phyloP scores from a whole-genome alignment of 1,140 invertebrate genomes.

The Drosophila bifasciata region DNA sequence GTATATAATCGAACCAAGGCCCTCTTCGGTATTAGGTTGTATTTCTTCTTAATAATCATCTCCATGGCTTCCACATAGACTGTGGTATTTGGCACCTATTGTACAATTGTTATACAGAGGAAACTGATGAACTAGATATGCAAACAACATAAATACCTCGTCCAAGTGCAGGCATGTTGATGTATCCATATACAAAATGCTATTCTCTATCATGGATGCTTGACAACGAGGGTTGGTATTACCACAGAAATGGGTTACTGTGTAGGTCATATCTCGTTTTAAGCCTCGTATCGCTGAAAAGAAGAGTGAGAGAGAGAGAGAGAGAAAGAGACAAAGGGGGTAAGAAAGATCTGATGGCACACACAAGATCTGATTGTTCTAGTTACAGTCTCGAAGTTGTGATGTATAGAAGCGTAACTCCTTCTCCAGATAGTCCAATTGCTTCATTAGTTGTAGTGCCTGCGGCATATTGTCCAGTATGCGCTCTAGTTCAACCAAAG shows the following conservation, averaged over 20 bases:
- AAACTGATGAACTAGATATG: neutral
- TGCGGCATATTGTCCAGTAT: slow-evolving; percentile 88
- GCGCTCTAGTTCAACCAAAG: slow-evolving; percentile 89
- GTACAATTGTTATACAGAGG: no score
- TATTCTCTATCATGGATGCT: slow-evolving; percentile 86
- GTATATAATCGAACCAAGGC: slow-evolving; percentile 14
- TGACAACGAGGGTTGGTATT: slow-evolving; percentile 32
- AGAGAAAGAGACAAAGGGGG: no score
- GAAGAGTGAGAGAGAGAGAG: no score
- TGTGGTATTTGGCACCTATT: slow-evolving; percentile 46
- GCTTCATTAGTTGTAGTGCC: slow-evolving; percentile 86
- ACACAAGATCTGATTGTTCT: slow-evolving; percentile 77
- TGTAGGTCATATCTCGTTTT: slow-evolving; percentile 85
- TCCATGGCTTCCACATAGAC: slow-evolving; percentile 23
- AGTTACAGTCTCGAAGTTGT: slow-evolving; percentile 88
- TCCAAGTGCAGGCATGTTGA: slow-evolving; percentile 57
- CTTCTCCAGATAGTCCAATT: slow-evolving; percentile 87
- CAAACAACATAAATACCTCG: slow-evolving; percentile 11
- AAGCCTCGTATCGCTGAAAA: slow-evolving; percentile 88
- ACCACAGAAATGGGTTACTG: slow-evolving; percentile 22
- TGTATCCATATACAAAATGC: slow-evolving; percentile 86
- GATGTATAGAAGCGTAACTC: slow-evolving; percentile 87
- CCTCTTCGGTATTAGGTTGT: slow-evolving; percentile 14
- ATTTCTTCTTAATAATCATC: slow-evolving; percentile 1
- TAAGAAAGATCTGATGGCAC: neutral